Conservation (phyloP, 92 coral and sea anemone species). For the Pocillopora grandis region DNA sequence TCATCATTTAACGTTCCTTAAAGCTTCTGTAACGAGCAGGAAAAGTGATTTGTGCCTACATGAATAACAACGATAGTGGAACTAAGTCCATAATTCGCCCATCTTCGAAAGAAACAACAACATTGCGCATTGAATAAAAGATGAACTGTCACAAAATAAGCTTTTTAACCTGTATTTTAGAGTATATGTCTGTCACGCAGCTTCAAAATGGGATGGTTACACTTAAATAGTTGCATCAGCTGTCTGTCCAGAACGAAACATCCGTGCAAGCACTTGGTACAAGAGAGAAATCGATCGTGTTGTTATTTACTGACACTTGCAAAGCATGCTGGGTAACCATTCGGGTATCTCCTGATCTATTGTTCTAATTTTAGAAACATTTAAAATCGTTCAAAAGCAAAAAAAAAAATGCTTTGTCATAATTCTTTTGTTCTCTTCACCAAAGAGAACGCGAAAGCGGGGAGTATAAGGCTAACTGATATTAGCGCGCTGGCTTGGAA, state of each 20-base stretch:
- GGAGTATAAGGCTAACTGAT: too few species aligned
- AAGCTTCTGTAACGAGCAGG: background rate
- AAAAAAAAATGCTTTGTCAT: too few species aligned
- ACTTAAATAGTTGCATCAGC: background rate
- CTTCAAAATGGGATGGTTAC: background rate
- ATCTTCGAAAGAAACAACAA: background rate
- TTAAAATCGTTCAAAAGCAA: background rate
- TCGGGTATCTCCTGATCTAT: background rate
- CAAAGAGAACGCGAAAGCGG: too few species aligned
- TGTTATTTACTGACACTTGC: conserved; percentile 19
- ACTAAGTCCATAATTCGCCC: background rate
- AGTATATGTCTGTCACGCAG: background rate
- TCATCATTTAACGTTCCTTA: conserved; percentile 1
- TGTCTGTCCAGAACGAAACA: background rate
- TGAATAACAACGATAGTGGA: background rate
- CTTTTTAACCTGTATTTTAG: background rate
- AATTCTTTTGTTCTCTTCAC: too few species aligned
- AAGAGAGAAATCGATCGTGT: background rate
- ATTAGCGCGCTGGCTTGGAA: too few species aligned
- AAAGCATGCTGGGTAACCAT: conserved; percentile 17
- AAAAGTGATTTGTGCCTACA: background rate
- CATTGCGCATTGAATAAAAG: conserved; percentile 26
- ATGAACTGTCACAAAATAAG: background rate
- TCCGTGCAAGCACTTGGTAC: background rate
- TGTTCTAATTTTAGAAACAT: background rate